Evolutionary conservation across 1,140 invertebrate genomes (phyloP).

Genomic region (Drosophila grimshawi): DNA sequence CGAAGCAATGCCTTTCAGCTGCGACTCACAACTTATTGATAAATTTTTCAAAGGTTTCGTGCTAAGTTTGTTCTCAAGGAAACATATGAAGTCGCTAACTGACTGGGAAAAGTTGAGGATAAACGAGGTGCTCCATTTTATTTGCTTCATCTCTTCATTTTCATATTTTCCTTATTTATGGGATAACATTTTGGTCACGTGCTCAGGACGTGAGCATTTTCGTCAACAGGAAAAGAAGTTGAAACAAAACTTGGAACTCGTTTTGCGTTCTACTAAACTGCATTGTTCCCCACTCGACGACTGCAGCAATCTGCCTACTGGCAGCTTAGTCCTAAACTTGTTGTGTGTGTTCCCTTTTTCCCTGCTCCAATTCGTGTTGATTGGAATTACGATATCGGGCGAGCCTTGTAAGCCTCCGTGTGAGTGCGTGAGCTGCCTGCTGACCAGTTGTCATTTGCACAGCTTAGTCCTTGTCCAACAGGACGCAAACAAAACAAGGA

Average conservation of each 20-base stretch:
- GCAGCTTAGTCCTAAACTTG: constrained; percentile 18
- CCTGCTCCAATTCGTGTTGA: constrained; percentile 3
- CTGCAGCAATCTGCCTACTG: constrained; percentile 48
- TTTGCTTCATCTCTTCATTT: constrained; percentile 65
- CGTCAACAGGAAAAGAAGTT: constrained; percentile 49
- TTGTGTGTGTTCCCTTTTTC: not conserved
- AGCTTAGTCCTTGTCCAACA: constrained; percentile 55
- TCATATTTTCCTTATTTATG: constrained; percentile 77
- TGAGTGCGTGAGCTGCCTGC: constrained; percentile 24
- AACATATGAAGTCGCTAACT: constrained; percentile 70
- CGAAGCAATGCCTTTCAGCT: constrained; percentile 32
- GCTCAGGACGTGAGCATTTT: constrained; percentile 66
- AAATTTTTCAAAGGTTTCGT: constrained; percentile 72
- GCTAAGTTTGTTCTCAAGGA: constrained; percentile 43
- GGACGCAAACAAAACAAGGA: constrained; percentile 40
- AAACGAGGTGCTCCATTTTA: constrained; percentile 36
- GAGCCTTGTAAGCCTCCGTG: constrained; percentile 34
- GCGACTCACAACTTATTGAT: constrained; percentile 56
- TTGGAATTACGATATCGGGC: constrained; percentile 40
- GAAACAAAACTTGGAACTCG: constrained; percentile 7
- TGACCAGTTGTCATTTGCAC: constrained; percentile 39
- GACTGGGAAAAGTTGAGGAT: constrained; percentile 41
- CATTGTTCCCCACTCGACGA: constrained; percentile 35
- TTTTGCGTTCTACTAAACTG: constrained; percentile 36
- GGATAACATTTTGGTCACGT: constrained; percentile 75